Evolutionary conservation across 2,888 invertebrate species (phyloP), one percentile per base, ranked within the genome.

Genomic region (Amphipoea lucens): DNA sequence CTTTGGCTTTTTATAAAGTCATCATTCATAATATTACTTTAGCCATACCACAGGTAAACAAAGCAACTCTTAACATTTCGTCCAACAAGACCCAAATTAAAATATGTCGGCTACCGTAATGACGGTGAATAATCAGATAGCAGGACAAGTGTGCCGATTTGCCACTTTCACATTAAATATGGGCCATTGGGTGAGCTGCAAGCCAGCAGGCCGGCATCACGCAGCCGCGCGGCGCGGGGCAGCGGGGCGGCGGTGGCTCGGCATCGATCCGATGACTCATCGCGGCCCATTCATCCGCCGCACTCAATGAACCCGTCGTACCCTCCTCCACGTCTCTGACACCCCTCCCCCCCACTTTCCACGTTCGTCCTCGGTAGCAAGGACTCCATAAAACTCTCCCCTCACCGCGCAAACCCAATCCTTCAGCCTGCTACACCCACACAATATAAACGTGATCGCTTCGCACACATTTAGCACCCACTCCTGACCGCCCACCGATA

Each of bases 251-350:
- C 81, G 86, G 88, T 83, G 85, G 88, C 86, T 84, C 91, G 88
- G 91, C 92, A 96, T 96, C 96, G 96, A 96, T 96, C 95, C 93
- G 95, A 91, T 96, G 96, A 97, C 92, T 96, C 96, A 96, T 93
- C 94, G 94, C 94, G 92, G 92, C 94, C 94, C 96, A 97, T 97
- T 97, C 96, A 97, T 96, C 95, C 95, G 94, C 95, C 95, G 94
- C 95, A 90, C 96, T 97, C 95, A 97, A 97, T 97, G 96, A 96
- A 96, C 92, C 91, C 92, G 92, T 93, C 93, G 93, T 91, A 90
- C 90, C 89, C 90, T 90, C 91, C 89, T 89, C 86, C 84, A 86
- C 87, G 84, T 82, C 87, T 82, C 86, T 91, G 82, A 90, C 79
- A 88, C 87, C 89, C 90, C 89, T 88, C 90, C 90, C 84, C 69